phyloP scores from a whole-genome alignment of 2,113 vertebrate species.

The Paradisaea rubra region DNA sequence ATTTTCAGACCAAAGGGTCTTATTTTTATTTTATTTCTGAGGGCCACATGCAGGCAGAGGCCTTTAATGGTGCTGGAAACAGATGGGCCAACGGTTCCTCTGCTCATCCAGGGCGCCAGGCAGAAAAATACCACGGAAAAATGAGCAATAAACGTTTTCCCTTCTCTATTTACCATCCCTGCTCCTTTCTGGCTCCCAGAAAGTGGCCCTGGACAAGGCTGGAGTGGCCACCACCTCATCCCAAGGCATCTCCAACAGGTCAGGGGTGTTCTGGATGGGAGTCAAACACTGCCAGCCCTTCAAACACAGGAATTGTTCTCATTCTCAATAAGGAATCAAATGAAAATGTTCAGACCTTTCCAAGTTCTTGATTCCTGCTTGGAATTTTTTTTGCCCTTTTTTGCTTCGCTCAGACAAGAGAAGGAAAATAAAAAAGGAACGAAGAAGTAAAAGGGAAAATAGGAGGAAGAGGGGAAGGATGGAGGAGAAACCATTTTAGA shows the following conservation, averaged over 20 bases:
- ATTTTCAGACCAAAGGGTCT: conserved; percentile 43
- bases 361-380: background rate
- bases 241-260: background rate
- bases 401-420: background rate
- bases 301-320: background rate
- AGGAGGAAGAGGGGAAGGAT: background rate
- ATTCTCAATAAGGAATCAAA: background rate
- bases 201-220: background rate
- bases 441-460: background rate
- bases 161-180: background rate
- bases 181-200: background rate
- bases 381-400: background rate
- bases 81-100: background rate
- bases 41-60: conserved; percentile 26
- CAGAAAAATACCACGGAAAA: background rate
- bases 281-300: background rate
- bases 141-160: background rate
- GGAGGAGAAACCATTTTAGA: background rate
- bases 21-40: conserved; percentile 60
- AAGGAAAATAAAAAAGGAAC: background rate
- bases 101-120: background rate
- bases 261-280: background rate
- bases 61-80: conserved; percentile 48
- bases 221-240: accelerated
- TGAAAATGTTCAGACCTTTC: background rate